phyloP scores from a whole-genome alignment of 2,113 vertebrate species.

The Podarcis cretensis region DNA sequence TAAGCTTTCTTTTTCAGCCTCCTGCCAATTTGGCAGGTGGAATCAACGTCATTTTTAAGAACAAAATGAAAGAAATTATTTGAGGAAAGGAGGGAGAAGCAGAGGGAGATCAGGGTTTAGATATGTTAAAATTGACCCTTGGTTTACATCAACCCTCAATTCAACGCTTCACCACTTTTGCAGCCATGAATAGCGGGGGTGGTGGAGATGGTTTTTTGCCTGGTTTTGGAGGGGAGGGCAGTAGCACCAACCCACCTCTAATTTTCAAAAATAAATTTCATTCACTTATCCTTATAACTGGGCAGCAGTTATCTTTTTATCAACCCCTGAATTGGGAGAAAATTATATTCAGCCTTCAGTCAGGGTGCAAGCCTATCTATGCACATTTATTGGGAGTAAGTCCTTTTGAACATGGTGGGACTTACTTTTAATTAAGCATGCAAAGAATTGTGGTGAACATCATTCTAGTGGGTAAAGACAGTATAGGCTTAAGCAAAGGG shows the following conservation, averaged over 20 bases:
- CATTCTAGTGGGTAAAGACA: background rate
- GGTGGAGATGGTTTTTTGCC: background rate
- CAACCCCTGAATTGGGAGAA: background rate
- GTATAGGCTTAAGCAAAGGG: background rate
- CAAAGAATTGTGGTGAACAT: background rate
- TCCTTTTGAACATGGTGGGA: too few species aligned
- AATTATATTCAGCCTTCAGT: background rate
- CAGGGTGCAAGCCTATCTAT: too few species aligned
- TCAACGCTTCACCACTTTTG: background rate
- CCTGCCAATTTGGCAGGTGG: slow-evolving; percentile 50
- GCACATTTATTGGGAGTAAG: too few species aligned
- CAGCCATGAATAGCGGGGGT: background rate
- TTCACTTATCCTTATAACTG: background rate
- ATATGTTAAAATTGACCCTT: slow-evolving; percentile 43
- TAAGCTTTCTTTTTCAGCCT: slow-evolving; percentile 49
- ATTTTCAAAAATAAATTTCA: background rate
- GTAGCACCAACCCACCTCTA: background rate
- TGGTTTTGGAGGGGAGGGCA: background rate
- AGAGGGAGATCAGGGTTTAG: slow-evolving; percentile 1
- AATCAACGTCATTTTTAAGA: slow-evolving; percentile 45
- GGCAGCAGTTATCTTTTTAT: background rate
- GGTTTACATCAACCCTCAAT: background rate
- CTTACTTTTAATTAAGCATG: too few species aligned
- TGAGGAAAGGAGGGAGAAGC: background rate
- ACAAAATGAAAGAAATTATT: slow-evolving; percentile 48